Evolutionary conservation across 2,888 invertebrate species (phyloP).

Genomic region (Hesperia comma): DNA sequence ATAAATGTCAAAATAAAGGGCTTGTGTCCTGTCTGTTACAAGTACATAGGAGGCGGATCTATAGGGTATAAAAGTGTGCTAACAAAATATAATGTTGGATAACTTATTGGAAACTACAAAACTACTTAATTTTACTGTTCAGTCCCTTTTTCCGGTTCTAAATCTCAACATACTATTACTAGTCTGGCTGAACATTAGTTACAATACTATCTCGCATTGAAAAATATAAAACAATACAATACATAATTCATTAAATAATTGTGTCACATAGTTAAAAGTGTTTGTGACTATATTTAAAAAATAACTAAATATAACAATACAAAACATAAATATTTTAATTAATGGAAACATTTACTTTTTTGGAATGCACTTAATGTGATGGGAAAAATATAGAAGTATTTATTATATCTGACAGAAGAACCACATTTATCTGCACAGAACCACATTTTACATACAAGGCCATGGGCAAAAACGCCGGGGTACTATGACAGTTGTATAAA

Average conservation of each 20-base stretch:
- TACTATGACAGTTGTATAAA: too few species aligned
- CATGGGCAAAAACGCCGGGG: too few species aligned
- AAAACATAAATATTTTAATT: not conserved
- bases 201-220: too few species aligned
- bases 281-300: slow-evolving; percentile 2
- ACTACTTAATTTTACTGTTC: slow-evolving; percentile 13
- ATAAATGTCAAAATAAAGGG: not conserved
- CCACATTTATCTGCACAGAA: not conserved
- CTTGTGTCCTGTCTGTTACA: not conserved
- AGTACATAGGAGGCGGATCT: slow-evolving; percentile 6
- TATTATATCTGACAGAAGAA: not conserved
- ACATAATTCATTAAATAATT: not conserved
- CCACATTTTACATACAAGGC: not conserved
- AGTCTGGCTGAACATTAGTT: not conserved
- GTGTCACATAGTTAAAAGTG: not conserved
- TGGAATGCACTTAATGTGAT: slow-evolving; percentile 1
- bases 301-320: not conserved
- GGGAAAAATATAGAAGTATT: not conserved
- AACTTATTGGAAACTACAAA: slow-evolving; percentile 9
- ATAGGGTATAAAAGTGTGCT: not conserved
- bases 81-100: slow-evolving; percentile 6
- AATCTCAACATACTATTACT: slow-evolving; percentile 7
- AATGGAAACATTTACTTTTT: not conserved
- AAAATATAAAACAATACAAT: slow-evolving; percentile 1
- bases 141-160: not conserved